Conservation (phyloP, 2,113 vertebrate species). For the Struthidea cinerea region DNA sequence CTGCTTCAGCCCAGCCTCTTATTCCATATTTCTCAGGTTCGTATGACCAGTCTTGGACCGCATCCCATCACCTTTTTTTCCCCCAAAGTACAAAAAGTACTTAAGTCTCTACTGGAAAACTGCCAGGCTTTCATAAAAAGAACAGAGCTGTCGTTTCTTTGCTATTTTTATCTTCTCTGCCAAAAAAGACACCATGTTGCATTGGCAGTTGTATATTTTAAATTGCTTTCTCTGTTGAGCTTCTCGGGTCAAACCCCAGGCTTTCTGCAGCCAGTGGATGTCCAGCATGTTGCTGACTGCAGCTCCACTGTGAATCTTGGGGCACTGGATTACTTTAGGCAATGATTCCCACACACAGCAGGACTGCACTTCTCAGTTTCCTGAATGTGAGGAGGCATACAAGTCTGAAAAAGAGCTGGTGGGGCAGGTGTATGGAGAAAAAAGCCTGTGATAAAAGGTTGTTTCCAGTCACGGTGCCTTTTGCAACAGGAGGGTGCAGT, state of each 20-base stretch:
- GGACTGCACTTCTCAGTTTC: background rate
- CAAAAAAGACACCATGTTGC: slow-evolving; percentile 63
- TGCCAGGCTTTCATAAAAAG: slow-evolving; percentile 72
- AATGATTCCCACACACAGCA: background rate
- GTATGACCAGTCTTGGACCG: slow-evolving; percentile 78
- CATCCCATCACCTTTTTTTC: slow-evolving; percentile 66
- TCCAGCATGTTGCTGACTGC: background rate
- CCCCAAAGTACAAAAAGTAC: slow-evolving; percentile 74
- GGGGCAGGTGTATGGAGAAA: background rate
- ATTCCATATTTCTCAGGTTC: slow-evolving; percentile 75
- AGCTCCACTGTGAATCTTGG: background rate
- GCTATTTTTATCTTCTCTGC: slow-evolving; percentile 72
- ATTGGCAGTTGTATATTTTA: slow-evolving; percentile 43
- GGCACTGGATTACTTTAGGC: background rate
- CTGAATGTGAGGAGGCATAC: background rate
- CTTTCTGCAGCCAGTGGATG: background rate
- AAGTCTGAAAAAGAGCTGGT: background rate
- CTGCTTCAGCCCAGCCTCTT: slow-evolving; percentile 66
- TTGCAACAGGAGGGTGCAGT: background rate
- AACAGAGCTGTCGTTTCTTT: slow-evolving; percentile 70
- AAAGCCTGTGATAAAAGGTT: background rate
- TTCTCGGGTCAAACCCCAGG: background rate
- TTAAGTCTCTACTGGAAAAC: slow-evolving; percentile 73
- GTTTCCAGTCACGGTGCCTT: background rate
- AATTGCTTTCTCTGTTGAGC: background rate